A percentile compares a stretch with the other conserved stretches of the same genome.
phyloP scores from a whole-genome alignment of 1,140 invertebrate genomes.

The Nasonia longicornis region DNA sequence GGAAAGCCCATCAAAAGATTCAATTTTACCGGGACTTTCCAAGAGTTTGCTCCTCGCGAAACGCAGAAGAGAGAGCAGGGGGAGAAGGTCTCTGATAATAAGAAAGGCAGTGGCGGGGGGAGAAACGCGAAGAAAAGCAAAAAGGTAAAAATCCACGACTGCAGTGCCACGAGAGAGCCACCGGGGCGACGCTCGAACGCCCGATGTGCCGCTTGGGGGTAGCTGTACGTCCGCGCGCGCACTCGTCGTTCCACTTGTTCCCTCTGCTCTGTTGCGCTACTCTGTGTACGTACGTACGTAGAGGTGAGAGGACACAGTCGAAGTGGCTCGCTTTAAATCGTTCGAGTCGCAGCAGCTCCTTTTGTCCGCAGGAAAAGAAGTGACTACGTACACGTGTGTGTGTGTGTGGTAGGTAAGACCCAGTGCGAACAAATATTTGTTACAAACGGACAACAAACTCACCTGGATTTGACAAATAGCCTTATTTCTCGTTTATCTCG shows the following conservation, averaged over 20 bases:
- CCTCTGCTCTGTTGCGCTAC: too few relatives aligned
- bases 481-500: slow-evolving; percentile 30
- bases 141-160: slow-evolving; percentile 22
- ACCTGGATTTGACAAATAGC: slow-evolving; percentile 38
- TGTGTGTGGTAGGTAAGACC: background rate
- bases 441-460: slow-evolving; percentile 30
- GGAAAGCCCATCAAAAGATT: slow-evolving; percentile 17
- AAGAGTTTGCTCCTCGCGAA: background rate
- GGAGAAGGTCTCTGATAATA: slow-evolving; percentile 9
- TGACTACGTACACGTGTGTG: background rate
- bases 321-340: slow-evolving; percentile 31
- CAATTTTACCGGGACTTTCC: slow-evolving; percentile 23
- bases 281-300: background rate
- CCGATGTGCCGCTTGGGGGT: slow-evolving; percentile 19
- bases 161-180: background rate
- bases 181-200: slow-evolving; percentile 6
- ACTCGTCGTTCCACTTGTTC: slow-evolving; percentile 6
- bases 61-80: too few relatives aligned
- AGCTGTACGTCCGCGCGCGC: background rate
- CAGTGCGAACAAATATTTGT: slow-evolving; percentile 37
- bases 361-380: background rate
- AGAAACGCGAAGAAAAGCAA: background rate
- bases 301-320: background rate
- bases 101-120: background rate
- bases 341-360: background rate